phyloP scores from a whole-genome alignment of 2,113 vertebrate species.

The Gopherus evgoodei region DNA sequence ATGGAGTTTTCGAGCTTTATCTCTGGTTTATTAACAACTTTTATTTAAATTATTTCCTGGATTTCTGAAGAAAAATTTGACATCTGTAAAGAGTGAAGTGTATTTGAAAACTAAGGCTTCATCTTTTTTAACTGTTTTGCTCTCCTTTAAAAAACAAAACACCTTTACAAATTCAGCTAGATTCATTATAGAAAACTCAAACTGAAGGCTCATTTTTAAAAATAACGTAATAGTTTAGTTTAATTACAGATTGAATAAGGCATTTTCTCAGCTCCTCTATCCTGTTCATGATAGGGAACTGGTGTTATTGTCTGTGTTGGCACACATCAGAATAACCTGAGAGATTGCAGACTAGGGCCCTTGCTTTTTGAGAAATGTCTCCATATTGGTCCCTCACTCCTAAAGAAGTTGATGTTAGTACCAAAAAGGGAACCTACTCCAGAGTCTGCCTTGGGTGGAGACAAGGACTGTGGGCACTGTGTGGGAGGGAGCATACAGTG shows the following conservation, averaged over 20 bases:
- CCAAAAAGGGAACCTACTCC: not conserved
- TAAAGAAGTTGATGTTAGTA: not conserved
- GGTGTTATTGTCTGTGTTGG: not conserved
- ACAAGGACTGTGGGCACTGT: not conserved
- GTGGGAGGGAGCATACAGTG: rapidly evolving
- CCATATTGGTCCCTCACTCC: not conserved
- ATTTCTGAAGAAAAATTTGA: not conserved
- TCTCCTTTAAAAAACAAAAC: not conserved
- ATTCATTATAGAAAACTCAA: not conserved
- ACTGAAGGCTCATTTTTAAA: not conserved
- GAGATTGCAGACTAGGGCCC: not conserved
- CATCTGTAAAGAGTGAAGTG: not conserved
- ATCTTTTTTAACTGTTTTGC: not conserved
- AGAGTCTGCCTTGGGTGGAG: not conserved
- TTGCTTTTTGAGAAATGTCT: not conserved
- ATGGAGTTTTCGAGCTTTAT: not conserved
- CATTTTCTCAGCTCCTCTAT: not conserved
- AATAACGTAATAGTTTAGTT: not conserved
- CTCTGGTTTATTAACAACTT: not conserved
- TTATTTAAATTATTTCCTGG: not conserved
- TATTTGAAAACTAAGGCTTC: not conserved
- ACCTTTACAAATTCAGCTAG: not conserved
- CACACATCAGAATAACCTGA: not conserved
- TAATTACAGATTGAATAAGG: not conserved
- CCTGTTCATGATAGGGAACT: not conserved